Evolutionary conservation across 2,797 vertebrate genomes (phyloP).

Genomic region (Coregonus suidteri): DNA sequence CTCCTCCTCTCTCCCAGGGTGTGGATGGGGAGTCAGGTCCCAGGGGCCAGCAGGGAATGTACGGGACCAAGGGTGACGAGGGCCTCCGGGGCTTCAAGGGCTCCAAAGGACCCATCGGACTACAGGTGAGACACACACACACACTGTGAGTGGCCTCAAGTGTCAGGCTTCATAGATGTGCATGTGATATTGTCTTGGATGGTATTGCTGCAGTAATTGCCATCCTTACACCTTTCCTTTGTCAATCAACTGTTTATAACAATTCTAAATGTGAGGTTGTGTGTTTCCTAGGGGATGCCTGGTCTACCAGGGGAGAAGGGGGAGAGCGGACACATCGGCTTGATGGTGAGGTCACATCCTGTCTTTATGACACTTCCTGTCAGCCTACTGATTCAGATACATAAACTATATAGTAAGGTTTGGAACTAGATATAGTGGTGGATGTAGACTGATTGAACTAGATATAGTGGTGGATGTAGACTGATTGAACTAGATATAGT

Average conservation of each 20-base stretch:
- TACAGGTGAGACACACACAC: conserved; percentile 82
- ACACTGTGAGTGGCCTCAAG: neutral
- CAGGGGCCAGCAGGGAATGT: conserved; percentile 94
- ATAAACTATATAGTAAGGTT: too few species aligned
- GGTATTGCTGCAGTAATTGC: neutral
- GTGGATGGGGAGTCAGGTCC: conserved; percentile 87
- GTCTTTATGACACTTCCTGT: neutral
- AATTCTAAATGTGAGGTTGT: conserved; percentile 5
- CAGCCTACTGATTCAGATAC: too few species aligned
- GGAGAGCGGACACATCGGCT: conserved; percentile 92
- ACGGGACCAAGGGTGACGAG: conserved; percentile 96
- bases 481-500: too few species aligned
- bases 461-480: too few species aligned
- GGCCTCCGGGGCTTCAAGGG: conserved; percentile 91
- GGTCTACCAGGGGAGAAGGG: conserved; percentile 95
- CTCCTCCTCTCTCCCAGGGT: conserved; percentile 73
- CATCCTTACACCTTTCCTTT: neutral
- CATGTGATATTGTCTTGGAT: too few species aligned
- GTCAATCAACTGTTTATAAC: neutral
- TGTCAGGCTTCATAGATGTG: too few species aligned
- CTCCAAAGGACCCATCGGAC: conserved; percentile 86
- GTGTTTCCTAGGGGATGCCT: conserved; percentile 85
- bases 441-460: too few species aligned
- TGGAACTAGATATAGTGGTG: too few species aligned
- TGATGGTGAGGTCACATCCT: conserved; percentile 81